Evolutionary conservation across 2,113 vertebrate species (phyloP), one percentile per base, ranked within the genome.

Genomic region (Carassius carassius): DNA sequence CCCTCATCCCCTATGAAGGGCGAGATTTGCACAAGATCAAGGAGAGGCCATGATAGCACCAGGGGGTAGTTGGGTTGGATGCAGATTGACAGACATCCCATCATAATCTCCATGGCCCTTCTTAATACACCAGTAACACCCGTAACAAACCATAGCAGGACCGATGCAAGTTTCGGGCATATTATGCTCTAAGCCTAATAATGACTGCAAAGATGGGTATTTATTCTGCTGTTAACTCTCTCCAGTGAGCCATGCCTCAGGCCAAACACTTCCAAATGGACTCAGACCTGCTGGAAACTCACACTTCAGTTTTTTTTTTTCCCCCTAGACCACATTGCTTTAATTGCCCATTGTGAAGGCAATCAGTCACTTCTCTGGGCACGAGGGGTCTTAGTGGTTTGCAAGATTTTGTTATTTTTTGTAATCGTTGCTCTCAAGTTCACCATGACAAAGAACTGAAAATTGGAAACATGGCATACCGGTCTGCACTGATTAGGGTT

Each of bases 141-240:
- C 92, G 92, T 94, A 94, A 92, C 92, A 94, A 93, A 94, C 93
- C 91, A 91, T 90, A 89, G 92, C 90, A 93, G 94, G 91, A 90
- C 91, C 90, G 91, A 72, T 90, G 90, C 91, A 91, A 90, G 92
- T 94, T 91, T 91, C 90, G 92, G 92, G 91, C 92, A 91, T 93
- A 95, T 94, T 94, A 94, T 92, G 91, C 92, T 90, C 92, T 95
- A 95, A 94, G 94, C 93, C 92, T 92, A 94, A 93, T 95, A 95
- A 95, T 94, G 93, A 94, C 93, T 93, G 91, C 92, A 93, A 93
- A 93, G 94, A 94, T 93, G 92, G 93, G 95, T 95, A 95, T 95
- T 95, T 95, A 95, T 95, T 94, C 94, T 92, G 92, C 92, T 93
- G 92, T 94, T 95, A 95, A 95, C 94, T 93, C 94, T 93, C 94